Conservation (phyloP, 1,140 invertebrate species). For the Pseudomyrmex sp. region DNA sequence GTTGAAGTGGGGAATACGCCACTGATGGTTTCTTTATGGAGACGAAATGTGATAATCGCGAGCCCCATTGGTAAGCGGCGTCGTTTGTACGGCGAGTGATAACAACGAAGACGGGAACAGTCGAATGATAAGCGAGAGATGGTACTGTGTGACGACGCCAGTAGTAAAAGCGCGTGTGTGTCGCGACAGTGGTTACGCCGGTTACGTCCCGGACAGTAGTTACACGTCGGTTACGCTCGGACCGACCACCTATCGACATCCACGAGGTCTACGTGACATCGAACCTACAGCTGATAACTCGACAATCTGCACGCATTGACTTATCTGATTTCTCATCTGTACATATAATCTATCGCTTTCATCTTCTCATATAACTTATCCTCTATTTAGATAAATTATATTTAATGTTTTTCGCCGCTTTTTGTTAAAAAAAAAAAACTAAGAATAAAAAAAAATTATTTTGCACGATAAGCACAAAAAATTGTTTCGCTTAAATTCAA, state of each 20-base stretch:
- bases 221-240: not conserved
- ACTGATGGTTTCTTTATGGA: not conserved
- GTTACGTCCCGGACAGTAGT: not conserved
- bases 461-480: not conserved
- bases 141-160: not conserved
- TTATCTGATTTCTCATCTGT: not conserved
- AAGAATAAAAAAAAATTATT: not conserved
- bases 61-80: not conserved
- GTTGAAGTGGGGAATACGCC: not conserved
- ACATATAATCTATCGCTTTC: not conserved
- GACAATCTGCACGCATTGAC: not conserved
- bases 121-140: not conserved
- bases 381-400: not conserved
- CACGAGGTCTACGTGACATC: too few relatives aligned
- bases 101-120: not conserved
- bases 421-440: not conserved
- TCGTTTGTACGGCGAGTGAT: not conserved
- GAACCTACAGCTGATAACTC: slow-evolving; percentile 34
- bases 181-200: not conserved
- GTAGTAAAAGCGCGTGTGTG: not conserved
- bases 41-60: not conserved
- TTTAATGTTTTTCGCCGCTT: too few relatives aligned
- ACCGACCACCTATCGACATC: not conserved
- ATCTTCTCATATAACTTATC: not conserved
- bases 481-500: not conserved